Evolutionary conservation across 1,140 invertebrate species (phyloP).

Genomic region (Nasonia giraulti): DNA sequence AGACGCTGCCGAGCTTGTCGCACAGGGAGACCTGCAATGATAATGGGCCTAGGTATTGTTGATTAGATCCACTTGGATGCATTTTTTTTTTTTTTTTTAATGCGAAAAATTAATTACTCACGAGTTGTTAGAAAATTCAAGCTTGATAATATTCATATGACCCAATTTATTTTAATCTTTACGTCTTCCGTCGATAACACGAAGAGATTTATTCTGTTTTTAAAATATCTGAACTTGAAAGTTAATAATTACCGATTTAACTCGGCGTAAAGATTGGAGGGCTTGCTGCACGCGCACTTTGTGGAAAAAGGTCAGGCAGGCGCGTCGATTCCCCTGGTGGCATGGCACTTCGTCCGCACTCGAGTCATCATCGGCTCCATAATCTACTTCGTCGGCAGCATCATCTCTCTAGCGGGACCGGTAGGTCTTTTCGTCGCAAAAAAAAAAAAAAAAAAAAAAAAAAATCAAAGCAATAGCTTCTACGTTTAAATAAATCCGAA

Average conservation of each 20-base stretch:
- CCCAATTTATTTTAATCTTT: too few relatives aligned
- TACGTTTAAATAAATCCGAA: too few relatives aligned
- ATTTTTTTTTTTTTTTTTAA: too few relatives aligned
- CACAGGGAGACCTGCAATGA: conserved; percentile 55
- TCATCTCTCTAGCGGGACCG: conserved; percentile 54
- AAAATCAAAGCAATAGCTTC: background rate
- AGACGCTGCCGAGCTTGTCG: conserved; percentile 55
- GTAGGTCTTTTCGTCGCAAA: conserved; percentile 40
- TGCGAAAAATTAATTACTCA: too few relatives aligned
- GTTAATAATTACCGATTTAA: too few relatives aligned
- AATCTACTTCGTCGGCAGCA: conserved; percentile 56
- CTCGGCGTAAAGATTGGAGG: conserved; percentile 53
- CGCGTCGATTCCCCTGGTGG: conserved; percentile 57
- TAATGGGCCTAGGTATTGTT: conserved; percentile 55
- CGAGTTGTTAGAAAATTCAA: too few relatives aligned
- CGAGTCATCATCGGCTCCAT: conserved; percentile 56
- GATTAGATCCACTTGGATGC: too few relatives aligned
- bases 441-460: too few relatives aligned
- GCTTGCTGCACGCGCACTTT: conserved; percentile 56
- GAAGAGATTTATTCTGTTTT: too few relatives aligned
- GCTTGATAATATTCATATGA: too few relatives aligned
- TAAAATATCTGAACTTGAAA: too few relatives aligned
- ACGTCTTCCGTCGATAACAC: too few relatives aligned
- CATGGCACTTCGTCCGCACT: conserved; percentile 60
- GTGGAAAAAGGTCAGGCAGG: conserved; percentile 57